These are phyloP conservation scores for Parazoanthus swiftii DNA, from an alignment of 92 coral and sea anemone species.

Conservation along the genomic window DNA sequence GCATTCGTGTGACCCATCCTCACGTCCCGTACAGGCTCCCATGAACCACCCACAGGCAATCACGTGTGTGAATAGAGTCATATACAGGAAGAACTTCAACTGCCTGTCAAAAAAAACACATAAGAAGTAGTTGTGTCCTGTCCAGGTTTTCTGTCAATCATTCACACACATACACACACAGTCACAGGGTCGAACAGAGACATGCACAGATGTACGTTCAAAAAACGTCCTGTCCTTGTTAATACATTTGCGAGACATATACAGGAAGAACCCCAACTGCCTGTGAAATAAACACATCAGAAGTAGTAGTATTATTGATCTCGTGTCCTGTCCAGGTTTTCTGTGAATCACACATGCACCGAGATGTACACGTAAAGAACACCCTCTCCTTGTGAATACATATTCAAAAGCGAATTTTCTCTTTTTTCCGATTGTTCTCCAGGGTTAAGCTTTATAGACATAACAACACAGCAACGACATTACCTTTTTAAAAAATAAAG, in stretches of 20 bases:
- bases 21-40: conserved; percentile 67
- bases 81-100: conserved; percentile 74
- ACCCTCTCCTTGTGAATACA: background rate
- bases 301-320: background rate
- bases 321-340: too few relatives aligned
- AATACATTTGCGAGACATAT: conserved; percentile 49
- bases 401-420: background rate
- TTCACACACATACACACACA: too few relatives aligned
- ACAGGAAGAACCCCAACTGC: conserved; percentile 71
- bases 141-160: too few relatives aligned
- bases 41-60: conserved; percentile 83
- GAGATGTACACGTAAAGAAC: background rate
- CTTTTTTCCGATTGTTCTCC: too few relatives aligned
- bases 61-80: conserved; percentile 75
- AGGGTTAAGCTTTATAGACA: too few relatives aligned
- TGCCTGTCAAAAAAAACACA: conserved; percentile 45
- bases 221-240: background rate
- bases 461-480: too few relatives aligned
- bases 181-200: too few relatives aligned
- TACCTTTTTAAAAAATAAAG: too few relatives aligned
- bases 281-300: conserved; percentile 31
- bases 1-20: conserved; percentile 66
- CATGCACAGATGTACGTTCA: too few relatives aligned
- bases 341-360: too few relatives aligned
- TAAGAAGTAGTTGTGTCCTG: background rate